phyloP scores from a whole-genome alignment of 1,140 invertebrate species.

The Caenorhabditis latens region DNA sequence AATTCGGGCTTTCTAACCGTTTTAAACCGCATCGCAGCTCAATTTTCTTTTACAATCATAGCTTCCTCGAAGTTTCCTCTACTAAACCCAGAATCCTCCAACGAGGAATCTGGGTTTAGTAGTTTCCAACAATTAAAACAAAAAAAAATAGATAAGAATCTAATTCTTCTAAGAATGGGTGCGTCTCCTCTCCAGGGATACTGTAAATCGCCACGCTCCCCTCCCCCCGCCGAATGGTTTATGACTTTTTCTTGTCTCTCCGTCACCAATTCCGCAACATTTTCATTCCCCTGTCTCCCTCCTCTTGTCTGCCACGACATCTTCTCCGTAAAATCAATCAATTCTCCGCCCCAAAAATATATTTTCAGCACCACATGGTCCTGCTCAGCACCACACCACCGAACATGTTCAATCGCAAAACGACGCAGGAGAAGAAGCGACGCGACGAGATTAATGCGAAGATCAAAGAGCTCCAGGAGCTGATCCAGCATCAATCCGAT shows the following conservation, averaged over 20 bases:
- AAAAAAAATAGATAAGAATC: no score
- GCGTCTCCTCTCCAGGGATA: background rate
- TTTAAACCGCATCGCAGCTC: no score
- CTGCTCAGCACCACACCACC: background rate
- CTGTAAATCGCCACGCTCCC: conserved; percentile 31
- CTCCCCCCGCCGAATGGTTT: conserved; percentile 21
- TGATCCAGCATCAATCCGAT: conserved; percentile 12
- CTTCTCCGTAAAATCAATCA: no score
- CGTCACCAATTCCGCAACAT: conserved; percentile 2
- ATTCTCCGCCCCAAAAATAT: background rate
- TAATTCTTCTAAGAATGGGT: no score
- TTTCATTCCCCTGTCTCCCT: background rate
- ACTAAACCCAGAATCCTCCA: no score
- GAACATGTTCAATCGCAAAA: background rate
- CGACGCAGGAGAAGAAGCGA: conserved; percentile 40
- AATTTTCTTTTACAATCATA: no score
- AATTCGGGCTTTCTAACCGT: no score
- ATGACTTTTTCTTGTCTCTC: conserved; percentile 27
- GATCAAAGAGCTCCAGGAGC: conserved; percentile 41
- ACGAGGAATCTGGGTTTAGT: no score
- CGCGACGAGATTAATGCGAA: conserved; percentile 39
- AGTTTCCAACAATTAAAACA: no score
- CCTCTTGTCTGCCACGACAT: background rate
- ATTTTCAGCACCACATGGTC: background rate
- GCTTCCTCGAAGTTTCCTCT: no score